These are phyloP conservation scores for Luidia sarsii DNA, from an alignment of 53 echinoderm and acorn worm genomes.

Conservation along the genomic window DNA sequence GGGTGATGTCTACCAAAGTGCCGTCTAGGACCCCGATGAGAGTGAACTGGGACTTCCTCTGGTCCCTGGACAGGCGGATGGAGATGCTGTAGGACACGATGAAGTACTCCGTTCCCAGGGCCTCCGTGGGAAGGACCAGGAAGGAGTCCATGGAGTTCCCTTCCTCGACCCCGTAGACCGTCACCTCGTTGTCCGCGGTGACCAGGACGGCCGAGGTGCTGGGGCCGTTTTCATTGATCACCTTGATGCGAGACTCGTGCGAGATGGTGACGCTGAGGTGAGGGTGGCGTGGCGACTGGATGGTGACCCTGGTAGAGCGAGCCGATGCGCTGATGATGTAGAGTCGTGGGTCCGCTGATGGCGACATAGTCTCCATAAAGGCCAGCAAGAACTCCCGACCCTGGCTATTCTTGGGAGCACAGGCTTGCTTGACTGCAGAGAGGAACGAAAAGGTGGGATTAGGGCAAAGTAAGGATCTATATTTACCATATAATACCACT, in stretches of 20 bases:
- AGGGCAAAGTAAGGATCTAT: no score
- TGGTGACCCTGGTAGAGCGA: constrained; percentile 60
- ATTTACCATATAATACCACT: no score
- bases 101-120: constrained; percentile 84
- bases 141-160: constrained; percentile 93
- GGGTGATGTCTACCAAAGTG: constrained; percentile 58
- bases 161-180: constrained; percentile 76
- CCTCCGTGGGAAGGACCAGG: constrained; percentile 79
- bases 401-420: constrained; percentile 29
- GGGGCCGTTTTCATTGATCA: constrained; percentile 3
- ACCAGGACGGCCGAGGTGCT: constrained; percentile 69
- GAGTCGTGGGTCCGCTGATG: constrained; percentile 61
- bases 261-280: constrained; percentile 56
- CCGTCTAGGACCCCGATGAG: constrained; percentile 72
- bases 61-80: constrained; percentile 62
- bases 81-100: constrained; percentile 78
- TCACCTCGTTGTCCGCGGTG: constrained; percentile 73
- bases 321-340: constrained; percentile 81
- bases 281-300: constrained; percentile 50
- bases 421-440: constrained; percentile 10
- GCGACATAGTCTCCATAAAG: constrained; percentile 78
- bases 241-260: constrained; percentile 45
- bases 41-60: constrained; percentile 86
- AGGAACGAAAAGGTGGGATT: no score
- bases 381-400: constrained; percentile 88